Conservation (phyloP, 1,140 invertebrate genomes). For the Saccostrea cuccullata region DNA sequence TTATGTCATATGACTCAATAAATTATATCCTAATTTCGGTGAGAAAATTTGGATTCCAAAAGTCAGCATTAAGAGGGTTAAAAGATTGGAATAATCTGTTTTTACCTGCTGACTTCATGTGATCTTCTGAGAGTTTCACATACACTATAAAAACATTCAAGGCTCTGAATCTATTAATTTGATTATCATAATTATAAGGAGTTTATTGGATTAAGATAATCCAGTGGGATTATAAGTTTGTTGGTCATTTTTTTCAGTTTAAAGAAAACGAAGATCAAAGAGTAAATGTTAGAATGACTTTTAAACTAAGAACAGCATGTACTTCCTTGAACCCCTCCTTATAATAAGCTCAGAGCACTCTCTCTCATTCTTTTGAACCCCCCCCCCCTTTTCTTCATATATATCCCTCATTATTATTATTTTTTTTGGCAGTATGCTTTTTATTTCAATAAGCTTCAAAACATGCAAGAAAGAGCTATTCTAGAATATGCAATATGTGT, state of each 20-base stretch:
- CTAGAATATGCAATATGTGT: too few species aligned
- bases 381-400: not conserved
- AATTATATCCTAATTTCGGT: not conserved
- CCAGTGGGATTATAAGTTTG: not conserved
- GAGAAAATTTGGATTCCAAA: not conserved
- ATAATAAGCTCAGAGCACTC: not conserved
- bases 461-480: too few species aligned
- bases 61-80: constrained; percentile 8
- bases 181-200: not conserved
- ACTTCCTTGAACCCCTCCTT: not conserved
- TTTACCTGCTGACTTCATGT: constrained; percentile 25
- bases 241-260: not conserved
- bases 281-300: not conserved
- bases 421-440: not conserved
- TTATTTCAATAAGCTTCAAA: not conserved
- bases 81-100: not conserved
- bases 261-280: not conserved
- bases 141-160: constrained; percentile 6
- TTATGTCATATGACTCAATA: not conserved
- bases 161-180: not conserved
- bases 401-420: not conserved
- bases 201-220: constrained; percentile 13
- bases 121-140: constrained; percentile 5
- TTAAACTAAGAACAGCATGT: not conserved
- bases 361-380: not conserved